phyloP scores from a whole-genome alignment of 2,888 invertebrate species.

The Ametastegia equiseti region DNA sequence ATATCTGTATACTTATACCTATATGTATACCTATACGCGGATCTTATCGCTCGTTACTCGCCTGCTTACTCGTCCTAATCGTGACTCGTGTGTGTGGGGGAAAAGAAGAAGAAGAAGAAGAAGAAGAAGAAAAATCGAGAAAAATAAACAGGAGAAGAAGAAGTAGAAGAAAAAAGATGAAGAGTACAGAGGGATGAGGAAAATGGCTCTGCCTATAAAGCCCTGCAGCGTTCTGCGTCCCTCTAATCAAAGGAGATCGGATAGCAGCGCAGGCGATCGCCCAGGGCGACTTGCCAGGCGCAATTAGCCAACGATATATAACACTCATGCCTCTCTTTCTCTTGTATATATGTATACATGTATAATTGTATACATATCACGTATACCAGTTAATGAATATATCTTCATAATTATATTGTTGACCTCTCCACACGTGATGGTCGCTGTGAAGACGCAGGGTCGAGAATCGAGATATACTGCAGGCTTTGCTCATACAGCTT shows the following conservation, averaged over 20 bases:
- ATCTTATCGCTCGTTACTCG: slow-evolving; percentile 20
- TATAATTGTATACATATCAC: too few species aligned
- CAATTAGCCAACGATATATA: slow-evolving; percentile 34
- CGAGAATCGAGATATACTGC: too few species aligned
- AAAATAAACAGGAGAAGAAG: background rate
- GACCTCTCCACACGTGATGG: background rate
- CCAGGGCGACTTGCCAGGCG: slow-evolving; percentile 22
- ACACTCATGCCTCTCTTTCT: background rate
- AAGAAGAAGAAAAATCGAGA: background rate
- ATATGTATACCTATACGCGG: background rate
- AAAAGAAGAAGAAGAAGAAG: background rate
- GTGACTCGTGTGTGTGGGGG: background rate
- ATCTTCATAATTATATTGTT: background rate
- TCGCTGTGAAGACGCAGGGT: background rate
- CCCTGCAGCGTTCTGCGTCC: background rate
- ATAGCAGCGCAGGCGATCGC: slow-evolving; percentile 25
- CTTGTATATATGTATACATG: background rate
- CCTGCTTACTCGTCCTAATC: slow-evolving; percentile 28
- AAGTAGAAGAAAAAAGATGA: background rate
- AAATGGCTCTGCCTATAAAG: slow-evolving; percentile 6
- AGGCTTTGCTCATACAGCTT: too few species aligned
- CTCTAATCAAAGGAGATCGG: slow-evolving; percentile 29
- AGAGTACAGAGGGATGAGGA: slow-evolving; percentile 22
- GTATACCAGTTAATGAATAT: too few species aligned
- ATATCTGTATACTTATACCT: background rate